A percentile compares a stretch with the other conserved stretches of the same genome.
phyloP scores from a whole-genome alignment of 2,113 vertebrate species.

The Dascyllus trimaculatus region DNA sequence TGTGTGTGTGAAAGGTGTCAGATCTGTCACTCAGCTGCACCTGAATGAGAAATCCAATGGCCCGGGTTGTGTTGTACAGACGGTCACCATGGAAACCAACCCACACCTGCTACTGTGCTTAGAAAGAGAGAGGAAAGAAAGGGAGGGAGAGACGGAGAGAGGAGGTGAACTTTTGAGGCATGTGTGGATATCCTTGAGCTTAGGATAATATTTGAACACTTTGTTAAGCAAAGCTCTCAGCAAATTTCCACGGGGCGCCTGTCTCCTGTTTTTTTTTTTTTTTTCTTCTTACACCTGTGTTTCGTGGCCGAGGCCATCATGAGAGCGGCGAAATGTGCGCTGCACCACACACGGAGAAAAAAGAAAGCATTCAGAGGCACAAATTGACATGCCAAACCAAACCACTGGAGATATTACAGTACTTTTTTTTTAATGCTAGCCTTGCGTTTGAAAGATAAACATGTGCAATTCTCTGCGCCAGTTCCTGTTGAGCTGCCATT shows the following conservation, averaged over 20 bases:
- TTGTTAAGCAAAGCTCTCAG: conserved; percentile 77
- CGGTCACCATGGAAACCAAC: conserved; percentile 74
- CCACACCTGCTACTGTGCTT: conserved; percentile 78
- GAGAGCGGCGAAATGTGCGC: conserved; percentile 47
- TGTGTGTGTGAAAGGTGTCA: conserved; percentile 26
- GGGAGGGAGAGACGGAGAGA: conserved; percentile 27
- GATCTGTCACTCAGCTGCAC: conserved; percentile 66
- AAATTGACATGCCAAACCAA: conserved; percentile 59
- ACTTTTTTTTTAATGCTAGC: conserved; percentile 36
- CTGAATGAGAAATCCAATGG: conserved; percentile 62
- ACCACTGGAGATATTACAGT: conserved; percentile 54
- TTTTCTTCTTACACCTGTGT: conserved; percentile 66
- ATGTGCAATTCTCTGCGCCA: conserved; percentile 28
- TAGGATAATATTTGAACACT: conserved; percentile 77
- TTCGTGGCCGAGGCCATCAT: conserved; percentile 55
- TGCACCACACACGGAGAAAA: conserved; percentile 71
- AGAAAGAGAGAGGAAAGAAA: conserved; percentile 24
- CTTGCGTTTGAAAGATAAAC: conserved; percentile 57
- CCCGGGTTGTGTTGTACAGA: conserved; percentile 64
- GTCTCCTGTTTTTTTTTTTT: conserved; percentile 32
- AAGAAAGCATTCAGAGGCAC: conserved; percentile 25
- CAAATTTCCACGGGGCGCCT: conserved; percentile 60
- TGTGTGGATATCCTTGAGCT: conserved; percentile 79
- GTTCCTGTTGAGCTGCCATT: conserved; percentile 38
- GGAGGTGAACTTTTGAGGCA: conserved; percentile 75